These are phyloP conservation scores for Heliconius ismenius DNA, from an alignment of 2,888 invertebrate species.

Conservation along the genomic window DNA sequence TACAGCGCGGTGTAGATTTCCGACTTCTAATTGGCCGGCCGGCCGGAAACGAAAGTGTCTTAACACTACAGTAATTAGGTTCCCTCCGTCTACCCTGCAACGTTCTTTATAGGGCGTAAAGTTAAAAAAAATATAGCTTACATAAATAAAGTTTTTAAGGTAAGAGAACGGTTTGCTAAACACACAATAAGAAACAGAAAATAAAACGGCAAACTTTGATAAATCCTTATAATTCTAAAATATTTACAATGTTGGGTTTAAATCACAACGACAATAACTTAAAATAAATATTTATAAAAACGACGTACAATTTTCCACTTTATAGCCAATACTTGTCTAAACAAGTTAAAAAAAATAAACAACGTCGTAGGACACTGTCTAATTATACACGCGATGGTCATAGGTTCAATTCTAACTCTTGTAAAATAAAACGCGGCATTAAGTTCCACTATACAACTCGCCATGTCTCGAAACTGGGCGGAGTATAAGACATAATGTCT, in stretches of 20 bases:
- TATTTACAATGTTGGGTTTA: conserved; percentile 66
- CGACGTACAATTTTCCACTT: conserved; percentile 25
- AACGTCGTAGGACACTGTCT: background rate
- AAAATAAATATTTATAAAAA: conserved; percentile 63
- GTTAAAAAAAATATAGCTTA: background rate
- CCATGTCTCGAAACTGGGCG: background rate
- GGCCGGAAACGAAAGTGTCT: background rate
- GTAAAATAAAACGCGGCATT: background rate
- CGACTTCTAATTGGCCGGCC: background rate
- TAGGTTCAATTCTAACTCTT: background rate
- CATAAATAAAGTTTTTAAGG: too few relatives aligned
- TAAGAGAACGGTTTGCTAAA: too few relatives aligned
- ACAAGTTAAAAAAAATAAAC: background rate
- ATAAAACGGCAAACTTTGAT: conserved; percentile 47
- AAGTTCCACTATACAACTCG: background rate
- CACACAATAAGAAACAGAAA: conserved; percentile 10
- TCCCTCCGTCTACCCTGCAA: background rate
- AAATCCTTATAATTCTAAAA: conserved; percentile 61
- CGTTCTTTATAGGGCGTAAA: background rate
- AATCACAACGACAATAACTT: conserved; percentile 75
- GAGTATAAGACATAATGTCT: background rate
- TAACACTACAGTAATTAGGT: background rate
- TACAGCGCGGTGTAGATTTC: background rate
- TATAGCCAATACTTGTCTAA: background rate
- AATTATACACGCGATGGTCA: background rate